phyloP scores from a whole-genome alignment of 2,888 invertebrate genomes.

The Quadriops clusia region DNA sequence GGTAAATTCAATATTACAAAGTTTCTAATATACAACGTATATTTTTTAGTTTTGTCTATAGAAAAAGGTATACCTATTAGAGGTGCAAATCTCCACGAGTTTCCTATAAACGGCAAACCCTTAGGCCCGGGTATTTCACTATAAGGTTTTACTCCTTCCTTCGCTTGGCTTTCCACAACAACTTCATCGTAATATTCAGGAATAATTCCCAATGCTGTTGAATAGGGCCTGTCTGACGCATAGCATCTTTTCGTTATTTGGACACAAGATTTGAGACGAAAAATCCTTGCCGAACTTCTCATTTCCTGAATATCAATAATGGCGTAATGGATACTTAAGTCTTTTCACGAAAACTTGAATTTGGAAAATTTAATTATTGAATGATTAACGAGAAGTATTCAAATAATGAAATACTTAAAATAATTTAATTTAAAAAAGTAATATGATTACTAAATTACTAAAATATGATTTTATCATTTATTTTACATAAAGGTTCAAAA shows the following conservation, averaged over 20 bases:
- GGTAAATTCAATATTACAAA: conserved; percentile 5
- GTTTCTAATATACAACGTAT: conserved; percentile 3
- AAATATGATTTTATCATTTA: too few species aligned
- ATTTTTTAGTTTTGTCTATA: not conserved
- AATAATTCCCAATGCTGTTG: conserved; percentile 26
- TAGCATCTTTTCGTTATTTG: conserved; percentile 11
- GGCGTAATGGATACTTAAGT: too few species aligned
- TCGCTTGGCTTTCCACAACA: conserved; percentile 6
- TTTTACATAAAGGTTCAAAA: too few species aligned
- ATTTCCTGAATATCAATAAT: too few species aligned
- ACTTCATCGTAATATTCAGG: conserved; percentile 17
- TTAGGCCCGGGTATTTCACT: conserved; percentile 62
- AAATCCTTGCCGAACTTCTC: too few species aligned
- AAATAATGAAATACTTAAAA: too few species aligned
- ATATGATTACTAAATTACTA: too few species aligned
- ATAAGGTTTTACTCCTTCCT: conserved; percentile 38
- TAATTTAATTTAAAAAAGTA: too few species aligned
- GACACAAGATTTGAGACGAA: too few species aligned
- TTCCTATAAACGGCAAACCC: conserved; percentile 61
- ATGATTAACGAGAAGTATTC: too few species aligned
- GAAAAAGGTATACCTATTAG: conserved; percentile 43
- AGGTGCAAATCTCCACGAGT: conserved; percentile 70
- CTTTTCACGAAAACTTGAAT: too few species aligned
- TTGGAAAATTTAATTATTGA: too few species aligned
- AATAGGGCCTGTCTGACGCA: conserved; percentile 25